These are phyloP conservation scores for Alligator sinensis DNA, from an alignment of 2,113 vertebrate species.

Conservation along the genomic window DNA sequence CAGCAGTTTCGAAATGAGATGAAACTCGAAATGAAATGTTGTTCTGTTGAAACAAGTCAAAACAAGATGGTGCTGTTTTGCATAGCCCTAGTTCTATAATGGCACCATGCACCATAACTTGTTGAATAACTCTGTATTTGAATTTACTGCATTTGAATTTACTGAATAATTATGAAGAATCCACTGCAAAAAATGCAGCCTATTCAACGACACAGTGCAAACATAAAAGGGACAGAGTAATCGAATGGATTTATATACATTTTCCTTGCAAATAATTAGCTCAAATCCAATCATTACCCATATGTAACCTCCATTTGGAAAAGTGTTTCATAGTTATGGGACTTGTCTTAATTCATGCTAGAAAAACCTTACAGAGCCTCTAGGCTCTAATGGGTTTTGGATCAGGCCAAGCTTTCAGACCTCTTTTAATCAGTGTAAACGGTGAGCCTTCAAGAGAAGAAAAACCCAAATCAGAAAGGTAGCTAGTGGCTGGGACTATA, in stretches of 20 bases:
- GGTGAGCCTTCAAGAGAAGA: background rate
- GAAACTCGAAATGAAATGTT: no score
- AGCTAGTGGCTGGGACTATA: background rate
- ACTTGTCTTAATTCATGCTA: background rate
- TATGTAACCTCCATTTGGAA: background rate
- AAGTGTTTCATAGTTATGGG: background rate
- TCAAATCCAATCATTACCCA: background rate
- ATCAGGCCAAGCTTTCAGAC: background rate
- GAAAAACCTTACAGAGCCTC: background rate
- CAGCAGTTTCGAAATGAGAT: no score
- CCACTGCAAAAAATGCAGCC: background rate
- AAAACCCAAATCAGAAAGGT: background rate
- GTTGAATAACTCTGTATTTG: background rate
- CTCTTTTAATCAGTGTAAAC: background rate
- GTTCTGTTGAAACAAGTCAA: no score
- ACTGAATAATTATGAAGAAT: background rate
- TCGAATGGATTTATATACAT: background rate
- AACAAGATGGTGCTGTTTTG: no score
- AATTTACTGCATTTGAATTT: background rate
- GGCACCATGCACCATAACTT: background rate
- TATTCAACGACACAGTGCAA: background rate
- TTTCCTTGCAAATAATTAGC: background rate
- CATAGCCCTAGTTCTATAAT: background rate
- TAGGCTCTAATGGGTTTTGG: background rate
- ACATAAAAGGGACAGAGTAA: background rate